Evolutionary conservation across 1,140 invertebrate species (phyloP).

Genomic region (Drosophila varians): DNA sequence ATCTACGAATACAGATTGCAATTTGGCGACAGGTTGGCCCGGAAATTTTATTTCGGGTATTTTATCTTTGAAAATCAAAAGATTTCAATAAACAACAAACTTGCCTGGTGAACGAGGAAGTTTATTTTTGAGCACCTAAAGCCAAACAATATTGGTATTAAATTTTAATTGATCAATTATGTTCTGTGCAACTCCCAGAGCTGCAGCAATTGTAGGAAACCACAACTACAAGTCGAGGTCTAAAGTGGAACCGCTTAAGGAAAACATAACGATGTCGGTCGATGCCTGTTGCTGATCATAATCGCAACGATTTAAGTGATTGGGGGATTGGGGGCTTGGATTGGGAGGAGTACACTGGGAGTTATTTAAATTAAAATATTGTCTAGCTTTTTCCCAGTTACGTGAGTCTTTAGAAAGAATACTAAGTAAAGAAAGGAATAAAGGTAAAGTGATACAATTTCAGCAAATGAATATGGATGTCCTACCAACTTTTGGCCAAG

Average conservation of each 20-base stretch:
- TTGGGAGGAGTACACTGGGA: constrained; percentile 8
- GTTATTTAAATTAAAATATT: too few relatives aligned
- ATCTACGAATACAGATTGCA: too few relatives aligned
- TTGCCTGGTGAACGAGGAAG: constrained; percentile 51
- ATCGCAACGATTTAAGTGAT: constrained; percentile 79
- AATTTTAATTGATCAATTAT: constrained; percentile 82
- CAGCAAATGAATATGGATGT: neutral
- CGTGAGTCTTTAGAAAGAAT: too few relatives aligned
- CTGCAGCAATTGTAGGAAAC: constrained; percentile 34
- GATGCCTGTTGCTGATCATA: constrained; percentile 67
- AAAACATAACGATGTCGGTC: constrained; percentile 67
- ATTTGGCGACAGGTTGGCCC: neutral
- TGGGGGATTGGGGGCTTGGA: constrained; percentile 34
- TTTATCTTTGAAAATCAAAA: constrained; percentile 23
- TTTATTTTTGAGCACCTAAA: constrained; percentile 53
- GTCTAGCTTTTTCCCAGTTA: too few relatives aligned
- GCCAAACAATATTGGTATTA: constrained; percentile 73
- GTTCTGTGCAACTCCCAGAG: constrained; percentile 14
- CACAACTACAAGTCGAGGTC: constrained; percentile 13
- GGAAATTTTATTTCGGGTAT: constrained; percentile 9
- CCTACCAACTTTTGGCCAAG: neutral
- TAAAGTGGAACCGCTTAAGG: constrained; percentile 51
- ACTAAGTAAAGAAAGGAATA: too few relatives aligned
- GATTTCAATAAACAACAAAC: constrained; percentile 17
- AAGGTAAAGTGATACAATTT: too few relatives aligned